Conservation (phyloP, 1,140 invertebrate species). For the Propsilocerus akamusi region DNA sequence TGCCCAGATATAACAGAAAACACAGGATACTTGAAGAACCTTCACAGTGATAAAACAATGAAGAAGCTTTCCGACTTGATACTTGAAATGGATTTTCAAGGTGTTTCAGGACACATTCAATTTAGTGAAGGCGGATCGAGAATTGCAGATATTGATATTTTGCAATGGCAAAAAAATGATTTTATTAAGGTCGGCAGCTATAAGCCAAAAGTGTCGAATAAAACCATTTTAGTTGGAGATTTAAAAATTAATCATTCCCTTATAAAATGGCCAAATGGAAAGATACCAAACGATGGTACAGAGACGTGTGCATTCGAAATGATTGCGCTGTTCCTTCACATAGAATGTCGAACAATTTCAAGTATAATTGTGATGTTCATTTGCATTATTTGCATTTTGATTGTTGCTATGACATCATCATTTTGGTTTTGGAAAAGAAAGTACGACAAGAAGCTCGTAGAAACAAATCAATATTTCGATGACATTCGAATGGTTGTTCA, state of each 20-base stretch:
- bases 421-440: conserved; percentile 52
- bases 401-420: conserved; percentile 46
- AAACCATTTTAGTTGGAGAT: conserved; percentile 24
- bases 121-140: conserved; percentile 50
- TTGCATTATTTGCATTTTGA: conserved; percentile 11
- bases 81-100: conserved; percentile 43
- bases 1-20: conserved; percentile 10
- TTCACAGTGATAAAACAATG: conserved; percentile 20
- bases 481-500: conserved; percentile 44
- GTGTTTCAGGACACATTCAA: conserved; percentile 55
- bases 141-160: conserved; percentile 43
- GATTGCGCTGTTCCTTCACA: conserved; percentile 40
- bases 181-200: conserved; percentile 40
- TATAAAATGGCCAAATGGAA: conserved; percentile 44
- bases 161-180: conserved; percentile 42
- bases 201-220: conserved; percentile 30
- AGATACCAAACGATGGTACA: conserved; percentile 47
- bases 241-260: conserved; percentile 31
- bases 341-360: conserved; percentile 46
- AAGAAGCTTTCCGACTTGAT: conserved; percentile 33
- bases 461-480: conserved; percentile 51
- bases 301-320: conserved; percentile 41
- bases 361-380: conserved; percentile 6
- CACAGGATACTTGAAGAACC: conserved; percentile 14
- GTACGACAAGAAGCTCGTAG: conserved; percentile 49